A percentile compares a stretch with the other conserved stretches of the same genome.
These are phyloP conservation scores for Phorcus lineatus DNA, from an alignment of 2,888 invertebrate species.

Conservation along the genomic window DNA sequence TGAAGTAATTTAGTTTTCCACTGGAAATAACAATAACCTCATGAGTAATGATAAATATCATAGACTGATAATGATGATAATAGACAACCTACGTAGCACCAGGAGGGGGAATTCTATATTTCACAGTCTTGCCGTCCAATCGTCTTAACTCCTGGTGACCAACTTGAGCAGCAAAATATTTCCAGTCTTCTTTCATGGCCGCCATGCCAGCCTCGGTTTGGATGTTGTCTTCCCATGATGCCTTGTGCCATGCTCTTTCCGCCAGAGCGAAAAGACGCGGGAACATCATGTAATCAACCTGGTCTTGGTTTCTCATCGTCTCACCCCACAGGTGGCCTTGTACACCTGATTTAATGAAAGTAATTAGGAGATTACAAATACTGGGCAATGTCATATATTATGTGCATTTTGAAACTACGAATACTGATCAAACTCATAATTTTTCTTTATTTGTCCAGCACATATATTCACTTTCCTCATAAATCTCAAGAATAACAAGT, in stretches of 20 bases:
- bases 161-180: slow-evolving; percentile 51
- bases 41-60: too few relatives aligned
- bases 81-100: slow-evolving; percentile 55
- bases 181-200: slow-evolving; percentile 49
- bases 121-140: slow-evolving; percentile 50
- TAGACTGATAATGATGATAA: not conserved
- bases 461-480: too few relatives aligned
- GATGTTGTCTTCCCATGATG: slow-evolving; percentile 59
- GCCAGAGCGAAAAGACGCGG: slow-evolving; percentile 68
- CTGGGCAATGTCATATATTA: too few relatives aligned
- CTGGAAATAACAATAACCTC: too few relatives aligned
- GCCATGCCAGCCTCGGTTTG: not conserved
- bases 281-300: slow-evolving; percentile 58
- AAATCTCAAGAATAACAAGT: too few relatives aligned
- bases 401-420: too few relatives aligned
- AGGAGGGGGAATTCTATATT: slow-evolving; percentile 61
- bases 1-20: too few relatives aligned
- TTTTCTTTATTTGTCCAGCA: too few relatives aligned
- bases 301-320: slow-evolving; percentile 47
- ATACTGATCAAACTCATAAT: too few relatives aligned
- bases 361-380: too few relatives aligned
- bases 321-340: slow-evolving; percentile 70
- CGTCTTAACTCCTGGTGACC: slow-evolving; percentile 53
- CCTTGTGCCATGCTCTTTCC: slow-evolving; percentile 69
- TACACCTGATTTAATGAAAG: slow-evolving; percentile 51